Base-by-base conservation (phyloP, 2,888 invertebrate species). In the Tromatobia lineatoria region DNA sequence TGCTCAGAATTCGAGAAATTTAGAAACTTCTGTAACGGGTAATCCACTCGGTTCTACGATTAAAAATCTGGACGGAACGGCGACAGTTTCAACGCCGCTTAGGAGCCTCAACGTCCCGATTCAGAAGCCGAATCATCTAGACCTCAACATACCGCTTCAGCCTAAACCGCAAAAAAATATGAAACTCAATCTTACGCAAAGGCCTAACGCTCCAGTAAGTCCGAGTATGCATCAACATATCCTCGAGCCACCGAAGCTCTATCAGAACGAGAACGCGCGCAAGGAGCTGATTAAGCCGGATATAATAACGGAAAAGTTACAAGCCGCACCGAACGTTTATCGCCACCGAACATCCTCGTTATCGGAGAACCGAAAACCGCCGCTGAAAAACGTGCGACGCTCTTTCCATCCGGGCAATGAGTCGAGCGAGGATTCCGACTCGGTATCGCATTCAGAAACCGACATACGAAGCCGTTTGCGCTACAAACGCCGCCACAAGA, bases 381-480 rank as follows among this genome's bases (percentile, higher is more conserved):
- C 91, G 3, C 75, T 89, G n/a, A 91, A 91, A 23, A 92, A 91
- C 23, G 81, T 91, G 2, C 89, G 92, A 0, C 89, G 93, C 18
- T 93, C 93, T 0, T 93, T 93, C 82, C 93, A 93, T 74, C 91
- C 92, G 0, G 88, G 86, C n/a, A 91, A 93, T 74, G 93, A 93
- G 34, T 93, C 93, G 7, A 93, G 93, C 84, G 93, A 93, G 29
- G 93, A 93, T 71, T 93, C 93, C 0, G 93, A 93, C 42, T 93
- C 93, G 0, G 92, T 95, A 78, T 95, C 95, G 0, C 95, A 95
- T 74, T 95, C 95, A 0, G 95, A 95, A 85, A 95, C 95, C 50
- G 95, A 95, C 82, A 95, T 95, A 74, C 92, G 95, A 3, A 91
- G 91, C n/a, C 89, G 93, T 13, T 80, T 93, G 59, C 88, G 92